phyloP scores from a whole-genome alignment of 2,797 vertebrate genomes.

The Anas acuta region DNA sequence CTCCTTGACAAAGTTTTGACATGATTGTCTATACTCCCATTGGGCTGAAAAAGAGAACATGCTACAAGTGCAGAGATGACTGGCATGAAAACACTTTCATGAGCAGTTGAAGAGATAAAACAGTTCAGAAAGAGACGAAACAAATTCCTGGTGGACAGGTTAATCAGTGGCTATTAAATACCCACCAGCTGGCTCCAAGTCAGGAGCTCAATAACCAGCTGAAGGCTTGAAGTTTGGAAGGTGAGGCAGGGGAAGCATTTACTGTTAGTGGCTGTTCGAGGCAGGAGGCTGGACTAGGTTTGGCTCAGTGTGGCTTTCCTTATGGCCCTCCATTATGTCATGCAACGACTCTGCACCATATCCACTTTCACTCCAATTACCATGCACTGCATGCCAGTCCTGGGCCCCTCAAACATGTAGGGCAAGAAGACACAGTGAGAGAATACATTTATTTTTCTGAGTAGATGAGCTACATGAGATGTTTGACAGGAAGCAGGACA shows the following conservation, averaged over 20 bases:
- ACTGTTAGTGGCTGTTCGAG: accelerated
- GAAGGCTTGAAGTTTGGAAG: background rate
- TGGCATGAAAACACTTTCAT: background rate
- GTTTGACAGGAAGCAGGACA: background rate
- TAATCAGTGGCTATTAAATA: constrained; percentile 3
- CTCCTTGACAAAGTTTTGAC: constrained; percentile 15
- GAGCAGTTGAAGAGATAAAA: background rate
- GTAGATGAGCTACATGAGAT: background rate
- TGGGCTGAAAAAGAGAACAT: background rate
- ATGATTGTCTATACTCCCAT: background rate
- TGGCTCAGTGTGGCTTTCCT: background rate
- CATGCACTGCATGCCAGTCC: background rate
- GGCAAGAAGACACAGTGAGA: background rate
- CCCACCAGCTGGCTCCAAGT: background rate
- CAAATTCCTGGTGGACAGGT: background rate
- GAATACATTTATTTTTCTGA: background rate
- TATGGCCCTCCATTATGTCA: background rate
- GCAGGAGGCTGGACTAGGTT: background rate
- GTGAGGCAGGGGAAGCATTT: background rate
- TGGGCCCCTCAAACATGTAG: background rate
- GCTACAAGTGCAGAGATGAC: background rate
- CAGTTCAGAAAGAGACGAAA: constrained; percentile 25
- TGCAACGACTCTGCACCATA: background rate
- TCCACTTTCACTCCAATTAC: background rate
- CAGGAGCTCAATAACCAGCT: background rate